Base-by-base conservation (phyloP, 37 sponge, comb jelly and placozoan species). In the Beroe ovata region DNA sequence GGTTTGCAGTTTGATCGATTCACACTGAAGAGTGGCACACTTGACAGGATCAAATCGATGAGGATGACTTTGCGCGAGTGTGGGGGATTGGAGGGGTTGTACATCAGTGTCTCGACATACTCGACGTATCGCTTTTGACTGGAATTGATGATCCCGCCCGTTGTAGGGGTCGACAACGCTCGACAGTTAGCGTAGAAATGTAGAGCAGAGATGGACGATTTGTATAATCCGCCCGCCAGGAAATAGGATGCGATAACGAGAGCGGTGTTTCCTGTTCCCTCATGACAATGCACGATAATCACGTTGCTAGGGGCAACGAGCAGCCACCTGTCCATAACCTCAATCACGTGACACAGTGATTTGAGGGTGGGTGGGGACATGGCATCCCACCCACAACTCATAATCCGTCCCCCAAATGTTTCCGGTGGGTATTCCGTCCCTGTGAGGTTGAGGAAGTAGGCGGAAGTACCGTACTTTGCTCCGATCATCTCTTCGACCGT, bases 291-390 rank as follows among this genome's bases (percentile, higher is more conserved):
- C 4, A 77, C 84, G 11, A 77, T 25, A 14, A 77, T 4, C 8
- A 77, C 47, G 54, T 77, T 77, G 1, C 14, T 29, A 42, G 84
- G 84, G 21, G 42, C 54, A 0, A 77, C 54, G 14, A 77, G 84
- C 8, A 77, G 84, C 84, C 84, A 77, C 38, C 84, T 39, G 84
- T 77, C 84, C 84, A 77, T 77, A 29, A 77, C 84, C 6, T 42
- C 84, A 38, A 42, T 18, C 54, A 77, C 54, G 21, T 77, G 84
- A 40, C 84, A 77, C 41, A 77, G 3, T 1, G 54, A 16, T 21
- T 42, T 42, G 16, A 77, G 35, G 23, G 84, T 8, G 0, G 84
- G 84, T 1, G 84, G 54, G 28, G 33, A 19, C 18, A 40, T 20
- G 6, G 84, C 26, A 29, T 39, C 38, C 84, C 84, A 77, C 0